Percentiles rank a stretch among this genome's conserved stretches.
These are phyloP conservation scores for Neostethus bicornis DNA, from an alignment of 2,797 vertebrate species.

Conservation along the genomic window DNA sequence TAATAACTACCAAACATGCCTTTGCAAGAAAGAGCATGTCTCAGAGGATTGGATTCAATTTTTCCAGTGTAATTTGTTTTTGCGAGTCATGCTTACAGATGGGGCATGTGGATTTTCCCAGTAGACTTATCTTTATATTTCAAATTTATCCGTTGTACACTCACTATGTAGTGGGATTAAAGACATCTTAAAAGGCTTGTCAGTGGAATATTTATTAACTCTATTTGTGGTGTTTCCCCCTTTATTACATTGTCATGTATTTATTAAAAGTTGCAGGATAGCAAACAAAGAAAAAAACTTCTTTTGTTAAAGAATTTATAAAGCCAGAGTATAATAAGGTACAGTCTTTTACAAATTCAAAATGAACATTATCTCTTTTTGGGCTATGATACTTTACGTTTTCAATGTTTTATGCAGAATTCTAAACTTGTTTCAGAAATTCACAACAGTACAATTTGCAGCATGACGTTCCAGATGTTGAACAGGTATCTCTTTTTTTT, in stretches of 20 bases:
- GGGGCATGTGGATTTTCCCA: background rate
- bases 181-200: slow-evolving; percentile 1
- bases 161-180: background rate
- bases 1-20: background rate
- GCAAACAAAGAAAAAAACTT: background rate
- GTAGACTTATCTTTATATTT: background rate
- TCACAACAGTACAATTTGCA: no score
- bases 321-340: no score
- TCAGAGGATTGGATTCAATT: background rate
- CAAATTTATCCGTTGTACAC: background rate
- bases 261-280: background rate
- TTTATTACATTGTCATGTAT: background rate
- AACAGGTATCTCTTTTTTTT: background rate
- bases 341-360: no score
- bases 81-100: background rate
- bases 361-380: no score
- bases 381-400: no score
- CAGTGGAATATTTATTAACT: slow-evolving; percentile 6
- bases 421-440: no score
- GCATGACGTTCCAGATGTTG: background rate
- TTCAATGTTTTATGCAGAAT: no score
- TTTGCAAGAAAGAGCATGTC: background rate
- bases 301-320: no score
- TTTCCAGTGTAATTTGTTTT: background rate
- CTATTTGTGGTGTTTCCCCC: background rate